phyloP scores from a whole-genome alignment of 2,888 invertebrate genomes.

The Clepsis dumicolana region DNA sequence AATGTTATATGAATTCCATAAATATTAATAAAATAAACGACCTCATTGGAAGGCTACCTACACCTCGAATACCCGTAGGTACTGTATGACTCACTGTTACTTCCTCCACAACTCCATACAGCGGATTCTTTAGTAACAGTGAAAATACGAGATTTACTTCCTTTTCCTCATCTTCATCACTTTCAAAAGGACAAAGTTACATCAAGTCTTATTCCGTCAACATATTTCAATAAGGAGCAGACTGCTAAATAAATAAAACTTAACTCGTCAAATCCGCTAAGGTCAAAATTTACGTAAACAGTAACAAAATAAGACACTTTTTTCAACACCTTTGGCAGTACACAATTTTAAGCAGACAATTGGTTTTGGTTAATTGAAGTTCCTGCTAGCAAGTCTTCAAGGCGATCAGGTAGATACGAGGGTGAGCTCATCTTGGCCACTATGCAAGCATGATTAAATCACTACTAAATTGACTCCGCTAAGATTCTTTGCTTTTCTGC shows the following conservation, averaged over 20 bases:
- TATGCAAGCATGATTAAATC: constrained; percentile 28
- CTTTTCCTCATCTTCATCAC: not conserved
- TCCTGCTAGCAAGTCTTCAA: constrained; percentile 28
- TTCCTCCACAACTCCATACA: not conserved
- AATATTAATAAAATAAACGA: constrained; percentile 33
- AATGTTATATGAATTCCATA: constrained; percentile 40
- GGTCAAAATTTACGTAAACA: not conserved
- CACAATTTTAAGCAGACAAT: not conserved
- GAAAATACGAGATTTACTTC: not conserved
- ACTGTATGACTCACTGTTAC: constrained; percentile 10
- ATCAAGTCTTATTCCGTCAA: not conserved
- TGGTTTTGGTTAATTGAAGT: constrained; percentile 13
- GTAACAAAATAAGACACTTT: not conserved
- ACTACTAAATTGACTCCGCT: constrained; percentile 12
- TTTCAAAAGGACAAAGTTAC: not conserved
- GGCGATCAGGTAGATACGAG: constrained; percentile 35
- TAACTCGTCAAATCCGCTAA: not conserved
- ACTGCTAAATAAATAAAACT: not conserved
- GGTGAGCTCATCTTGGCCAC: constrained; percentile 37
- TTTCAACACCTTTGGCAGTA: not conserved
- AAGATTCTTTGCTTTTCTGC: constrained; percentile 34
- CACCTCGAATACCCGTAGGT: not conserved
- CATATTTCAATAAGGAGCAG: not conserved
- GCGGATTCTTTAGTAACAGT: not conserved
- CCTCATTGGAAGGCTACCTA: constrained; percentile 17